A percentile compares a stretch with the other conserved stretches of the same genome.
phyloP scores from a whole-genome alignment of 2,113 vertebrate genomes.

The Casuarius casuarius region DNA sequence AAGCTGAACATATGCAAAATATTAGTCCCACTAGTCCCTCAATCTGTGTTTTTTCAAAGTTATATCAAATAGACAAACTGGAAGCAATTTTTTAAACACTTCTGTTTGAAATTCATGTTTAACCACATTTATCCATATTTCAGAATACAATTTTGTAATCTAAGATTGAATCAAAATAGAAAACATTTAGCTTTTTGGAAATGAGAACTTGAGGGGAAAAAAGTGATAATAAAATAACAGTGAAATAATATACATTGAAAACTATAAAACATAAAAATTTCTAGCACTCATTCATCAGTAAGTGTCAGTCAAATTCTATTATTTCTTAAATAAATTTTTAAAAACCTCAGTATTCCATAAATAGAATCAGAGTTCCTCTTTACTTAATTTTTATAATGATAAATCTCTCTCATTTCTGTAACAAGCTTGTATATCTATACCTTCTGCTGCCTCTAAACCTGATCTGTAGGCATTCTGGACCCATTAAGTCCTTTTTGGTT shows the following conservation, averaged over 20 bases:
- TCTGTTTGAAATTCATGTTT: constrained; percentile 61
- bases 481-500: not conserved
- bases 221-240: not conserved
- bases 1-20: not conserved
- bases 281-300: not conserved
- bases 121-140: constrained; percentile 57
- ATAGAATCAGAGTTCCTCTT: not conserved
- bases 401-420: not conserved
- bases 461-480: not conserved
- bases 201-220: not conserved
- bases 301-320: not conserved
- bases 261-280: not conserved
- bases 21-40: not conserved
- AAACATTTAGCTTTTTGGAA: constrained; percentile 26
- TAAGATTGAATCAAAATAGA: not conserved
- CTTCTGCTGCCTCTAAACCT: not conserved
- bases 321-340: not conserved
- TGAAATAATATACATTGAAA: not conserved
- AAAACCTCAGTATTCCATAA: not conserved
- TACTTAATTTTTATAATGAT: not conserved
- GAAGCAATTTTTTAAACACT: not conserved
- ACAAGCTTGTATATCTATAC: not conserved
- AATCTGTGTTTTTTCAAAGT: not conserved
- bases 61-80: not conserved
- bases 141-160: not conserved